Percentiles rank a stretch among this genome's conserved stretches.
Evolutionary conservation across 2,113 vertebrate genomes (phyloP).

Genomic region (Heterotis niloticus): DNA sequence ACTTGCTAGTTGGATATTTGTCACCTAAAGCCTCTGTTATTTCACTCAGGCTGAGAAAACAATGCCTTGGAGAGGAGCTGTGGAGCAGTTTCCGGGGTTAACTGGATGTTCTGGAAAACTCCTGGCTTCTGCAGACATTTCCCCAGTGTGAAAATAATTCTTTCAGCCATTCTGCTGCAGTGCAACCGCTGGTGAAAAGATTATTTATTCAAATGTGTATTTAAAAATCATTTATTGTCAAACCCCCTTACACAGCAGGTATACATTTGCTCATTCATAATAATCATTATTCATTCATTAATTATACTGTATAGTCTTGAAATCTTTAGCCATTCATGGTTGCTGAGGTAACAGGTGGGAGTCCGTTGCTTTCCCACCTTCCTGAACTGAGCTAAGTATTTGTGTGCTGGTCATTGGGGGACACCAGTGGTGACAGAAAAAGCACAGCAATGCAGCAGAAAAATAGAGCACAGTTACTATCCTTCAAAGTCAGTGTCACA

Average conservation of each 20-base stretch:
- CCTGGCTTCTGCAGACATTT: not conserved
- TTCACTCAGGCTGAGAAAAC: not conserved
- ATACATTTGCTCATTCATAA: no score
- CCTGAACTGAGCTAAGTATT: no score
- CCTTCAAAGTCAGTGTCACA: not conserved
- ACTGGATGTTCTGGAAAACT: conserved; percentile 8
- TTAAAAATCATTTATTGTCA: no score
- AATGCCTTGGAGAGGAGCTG: not conserved
- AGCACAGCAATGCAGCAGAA: not conserved
- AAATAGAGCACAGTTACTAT: not conserved
- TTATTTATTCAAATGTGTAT: no score
- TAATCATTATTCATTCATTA: no score
- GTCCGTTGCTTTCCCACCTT: not conserved
- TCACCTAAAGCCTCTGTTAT: not conserved
- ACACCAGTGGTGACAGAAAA: not conserved
- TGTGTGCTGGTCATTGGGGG: not conserved
- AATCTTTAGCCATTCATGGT: no score
- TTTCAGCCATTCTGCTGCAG: not conserved
- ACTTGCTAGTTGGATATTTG: no score
- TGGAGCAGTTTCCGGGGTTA: not conserved
- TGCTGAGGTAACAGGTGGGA: no score
- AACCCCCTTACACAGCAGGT: no score
- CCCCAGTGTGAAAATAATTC: not conserved
- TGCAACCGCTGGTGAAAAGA: no score
- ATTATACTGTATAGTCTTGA: no score